Base-by-base conservation (phyloP, 1,140 invertebrate genomes). In the Camponotus vicinus region DNA sequence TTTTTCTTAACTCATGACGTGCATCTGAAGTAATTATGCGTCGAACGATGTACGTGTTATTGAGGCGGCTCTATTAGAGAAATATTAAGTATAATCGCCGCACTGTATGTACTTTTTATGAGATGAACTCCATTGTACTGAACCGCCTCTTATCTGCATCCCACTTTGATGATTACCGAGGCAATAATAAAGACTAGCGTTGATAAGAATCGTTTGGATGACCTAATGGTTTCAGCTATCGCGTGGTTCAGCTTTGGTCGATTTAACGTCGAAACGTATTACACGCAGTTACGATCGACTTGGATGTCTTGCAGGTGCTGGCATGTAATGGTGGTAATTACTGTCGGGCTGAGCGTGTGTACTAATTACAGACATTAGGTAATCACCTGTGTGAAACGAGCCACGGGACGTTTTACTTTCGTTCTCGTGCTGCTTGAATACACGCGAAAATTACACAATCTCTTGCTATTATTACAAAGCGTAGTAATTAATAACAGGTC, bases 281-380 rank as follows among this genome's bases (percentile, higher is more conserved):
- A 34, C 57, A 40, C 42, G 21, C 11, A 27, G 8, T 21, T 18
- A 63, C 3, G 0, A 66, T 61, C n/a, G 32, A 55, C 55, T 64
- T n/a, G 66, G 37, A 70, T 64, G 32, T 37, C 69, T 77, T 27
- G 82, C 82, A 85, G 59, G 73, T 76, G 70, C 34, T 49, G 11
- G n/a, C 40, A 13, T 27, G 27, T 27, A 27, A 27, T 32, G 32
- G 32, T 49, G 8, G 18, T 78, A 63, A 85, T 78, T 66, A 78
- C 1, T 21, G 59, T 21, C 61, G 61, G 9, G 57, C n/a, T 63
- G 21, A 21, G 71, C 34, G 73, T 66, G 73, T 11, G 61, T 52
- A 55, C 82, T 85, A 85, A 85, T 85, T 85, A n/a, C 45, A 70
- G 71, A 0, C 73, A 66, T 85, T 85, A 66, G 73, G 77, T 85